These are phyloP conservation scores for Philereme transversata DNA, from an alignment of 2,888 invertebrate species.

Conservation along the genomic window DNA sequence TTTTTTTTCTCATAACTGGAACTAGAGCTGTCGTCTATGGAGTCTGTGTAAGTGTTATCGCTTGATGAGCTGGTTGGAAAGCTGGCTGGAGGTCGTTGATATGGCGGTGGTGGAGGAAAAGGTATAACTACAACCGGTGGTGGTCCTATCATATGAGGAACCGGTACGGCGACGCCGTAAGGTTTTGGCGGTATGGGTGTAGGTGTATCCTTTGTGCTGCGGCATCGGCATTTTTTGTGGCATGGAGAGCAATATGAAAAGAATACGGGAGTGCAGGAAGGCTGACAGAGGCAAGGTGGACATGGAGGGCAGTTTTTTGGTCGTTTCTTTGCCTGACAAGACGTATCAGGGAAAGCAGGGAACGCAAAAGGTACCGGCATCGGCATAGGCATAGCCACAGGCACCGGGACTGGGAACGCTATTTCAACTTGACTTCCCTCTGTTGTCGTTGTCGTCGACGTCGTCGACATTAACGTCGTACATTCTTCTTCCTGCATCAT, in stretches of 20 bases:
- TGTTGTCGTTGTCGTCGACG: slow-evolving; percentile 36
- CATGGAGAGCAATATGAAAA: slow-evolving; percentile 71
- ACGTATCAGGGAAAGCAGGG: slow-evolving; percentile 46
- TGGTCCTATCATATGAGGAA: slow-evolving; percentile 16
- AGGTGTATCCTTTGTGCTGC: slow-evolving; percentile 47
- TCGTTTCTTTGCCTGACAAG: slow-evolving; percentile 26
- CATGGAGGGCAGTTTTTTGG: slow-evolving; percentile 61
- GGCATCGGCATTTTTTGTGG: slow-evolving; percentile 66
- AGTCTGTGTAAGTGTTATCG: slow-evolving; percentile 14
- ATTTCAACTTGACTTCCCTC: slow-evolving; percentile 8
- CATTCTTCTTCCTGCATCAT: not conserved
- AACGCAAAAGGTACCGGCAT: slow-evolving; percentile 53
- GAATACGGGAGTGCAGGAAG: slow-evolving; percentile 69
- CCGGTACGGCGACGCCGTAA: slow-evolving; percentile 13
- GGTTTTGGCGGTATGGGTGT: slow-evolving; percentile 42
- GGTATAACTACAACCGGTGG: slow-evolving; percentile 20
- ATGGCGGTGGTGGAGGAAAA: slow-evolving; percentile 15
- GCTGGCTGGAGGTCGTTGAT: not conserved
- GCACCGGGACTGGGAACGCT: slow-evolving; percentile 22
- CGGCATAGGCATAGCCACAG: slow-evolving; percentile 32
- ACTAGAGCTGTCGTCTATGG: slow-evolving; percentile 6
- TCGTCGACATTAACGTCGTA: slow-evolving; percentile 27
- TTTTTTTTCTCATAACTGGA: slow-evolving; percentile 6
- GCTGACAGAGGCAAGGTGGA: slow-evolving; percentile 66
- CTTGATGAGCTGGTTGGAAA: slow-evolving; percentile 2